phyloP scores from a whole-genome alignment of 2,888 invertebrate species.

The Sarcophaga rosellei region DNA sequence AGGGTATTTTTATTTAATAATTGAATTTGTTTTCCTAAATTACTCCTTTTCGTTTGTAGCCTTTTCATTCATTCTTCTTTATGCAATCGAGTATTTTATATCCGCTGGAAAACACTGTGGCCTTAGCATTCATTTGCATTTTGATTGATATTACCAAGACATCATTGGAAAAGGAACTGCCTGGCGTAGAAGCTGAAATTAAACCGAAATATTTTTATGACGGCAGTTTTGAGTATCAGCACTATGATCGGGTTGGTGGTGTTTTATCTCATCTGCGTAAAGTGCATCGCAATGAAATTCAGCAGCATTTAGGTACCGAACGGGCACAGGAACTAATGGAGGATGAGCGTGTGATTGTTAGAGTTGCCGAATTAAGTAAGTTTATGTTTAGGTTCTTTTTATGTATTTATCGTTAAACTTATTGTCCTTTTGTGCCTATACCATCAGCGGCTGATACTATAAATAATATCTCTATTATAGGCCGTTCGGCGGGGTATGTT shows the following conservation, averaged over 20 bases:
- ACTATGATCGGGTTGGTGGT: slow-evolving; percentile 81
- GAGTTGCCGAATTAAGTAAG: slow-evolving; percentile 75
- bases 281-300: slow-evolving; percentile 78
- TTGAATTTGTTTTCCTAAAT: slow-evolving; percentile 24
- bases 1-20: slow-evolving; percentile 82
- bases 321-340: slow-evolving; percentile 75
- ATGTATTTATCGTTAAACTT: neutral
- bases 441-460: slow-evolving; percentile 77
- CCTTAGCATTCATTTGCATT: slow-evolving; percentile 79
- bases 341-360: slow-evolving; percentile 73
- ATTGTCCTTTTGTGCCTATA: slow-evolving; percentile 25
- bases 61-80: slow-evolving; percentile 79
- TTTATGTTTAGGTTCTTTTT: slow-evolving; percentile 17
- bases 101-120: slow-evolving; percentile 79
- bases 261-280: slow-evolving; percentile 80
- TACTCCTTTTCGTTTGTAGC: slow-evolving; percentile 70
- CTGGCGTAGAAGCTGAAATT: slow-evolving; percentile 73
- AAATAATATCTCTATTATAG: slow-evolving; percentile 76
- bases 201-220: slow-evolving; percentile 77
- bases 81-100: slow-evolving; percentile 79
- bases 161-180: slow-evolving; percentile 75
- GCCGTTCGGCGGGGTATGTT: slow-evolving; percentile 75
- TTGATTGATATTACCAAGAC: slow-evolving; percentile 76
- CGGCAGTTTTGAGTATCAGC: slow-evolving; percentile 79
- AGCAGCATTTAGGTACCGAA: slow-evolving; percentile 75